Evolutionary conservation across 2,888 invertebrate species (phyloP).

Genomic region (Adelognathus sp.): DNA sequence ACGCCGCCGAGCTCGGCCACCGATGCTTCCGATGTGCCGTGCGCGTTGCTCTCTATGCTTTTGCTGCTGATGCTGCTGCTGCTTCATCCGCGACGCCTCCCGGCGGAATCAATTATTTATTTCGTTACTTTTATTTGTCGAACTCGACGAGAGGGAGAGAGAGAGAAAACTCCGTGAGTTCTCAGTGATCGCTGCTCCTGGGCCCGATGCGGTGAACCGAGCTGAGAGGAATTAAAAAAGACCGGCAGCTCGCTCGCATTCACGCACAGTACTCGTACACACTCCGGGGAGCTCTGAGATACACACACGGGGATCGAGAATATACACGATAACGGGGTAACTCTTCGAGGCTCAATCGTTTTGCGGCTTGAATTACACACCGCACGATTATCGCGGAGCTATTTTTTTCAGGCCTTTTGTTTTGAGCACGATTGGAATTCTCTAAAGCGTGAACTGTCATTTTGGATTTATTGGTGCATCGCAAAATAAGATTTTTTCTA

Average conservation of each 20-base stretch:
- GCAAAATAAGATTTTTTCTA: too few species aligned
- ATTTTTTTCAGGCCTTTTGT: not conserved
- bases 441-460: too few species aligned
- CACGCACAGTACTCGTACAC: conserved; percentile 19
- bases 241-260: conserved; percentile 32
- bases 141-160: not conserved
- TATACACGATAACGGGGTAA: not conserved
- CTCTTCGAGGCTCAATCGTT: not conserved
- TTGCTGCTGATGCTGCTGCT: conserved; percentile 46
- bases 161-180: not conserved
- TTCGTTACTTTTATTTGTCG: conserved; percentile 78
- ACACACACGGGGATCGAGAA: not conserved
- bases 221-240: conserved; percentile 40
- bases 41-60: conserved; percentile 19
- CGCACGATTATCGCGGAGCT: conserved; percentile 14
- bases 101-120: conserved; percentile 81
- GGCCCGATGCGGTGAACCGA: conserved; percentile 38
- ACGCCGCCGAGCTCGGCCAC: conserved; percentile 50
- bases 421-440: too few species aligned
- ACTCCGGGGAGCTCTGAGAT: not conserved
- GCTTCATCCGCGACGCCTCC: conserved; percentile 72
- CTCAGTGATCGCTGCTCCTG: conserved; percentile 25
- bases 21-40: conserved; percentile 52
- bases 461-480: too few species aligned
- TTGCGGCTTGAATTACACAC: not conserved